These are phyloP conservation scores for Toxotes jaculatrix DNA, from an alignment of 2,113 vertebrate species.

Conservation along the genomic window DNA sequence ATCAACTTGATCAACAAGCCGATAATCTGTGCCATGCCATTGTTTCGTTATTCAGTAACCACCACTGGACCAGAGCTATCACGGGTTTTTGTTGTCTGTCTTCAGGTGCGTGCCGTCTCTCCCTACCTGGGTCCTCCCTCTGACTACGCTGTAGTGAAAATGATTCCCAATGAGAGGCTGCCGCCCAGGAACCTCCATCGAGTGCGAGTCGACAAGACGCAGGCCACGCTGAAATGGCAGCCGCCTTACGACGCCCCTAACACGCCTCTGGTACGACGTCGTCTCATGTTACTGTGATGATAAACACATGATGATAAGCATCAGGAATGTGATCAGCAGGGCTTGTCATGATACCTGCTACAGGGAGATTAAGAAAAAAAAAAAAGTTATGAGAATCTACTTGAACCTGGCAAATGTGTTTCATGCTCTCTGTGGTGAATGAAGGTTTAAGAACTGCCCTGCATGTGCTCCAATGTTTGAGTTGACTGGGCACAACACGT, in stretches of 20 bases:
- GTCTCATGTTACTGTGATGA: background rate
- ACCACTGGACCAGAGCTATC: background rate
- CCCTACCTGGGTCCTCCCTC: conserved; percentile 95
- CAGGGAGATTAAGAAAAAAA: background rate
- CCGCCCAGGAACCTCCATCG: conserved; percentile 94
- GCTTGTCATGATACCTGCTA: background rate
- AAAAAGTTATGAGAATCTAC: too few species aligned
- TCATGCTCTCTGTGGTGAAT: too few species aligned
- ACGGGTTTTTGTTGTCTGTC: background rate
- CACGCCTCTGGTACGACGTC: conserved; percentile 86
- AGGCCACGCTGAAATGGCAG: conserved; percentile 94
- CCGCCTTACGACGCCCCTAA: conserved; percentile 92
- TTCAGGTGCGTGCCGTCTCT: conserved; percentile 89
- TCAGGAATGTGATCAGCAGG: background rate
- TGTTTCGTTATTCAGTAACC: background rate
- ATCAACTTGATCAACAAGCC: too few species aligned
- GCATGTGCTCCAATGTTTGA: too few species aligned
- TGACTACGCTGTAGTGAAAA: conserved; percentile 90
- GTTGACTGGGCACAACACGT: too few species aligned
- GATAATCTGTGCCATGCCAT: background rate
- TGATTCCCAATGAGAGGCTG: conserved; percentile 96
- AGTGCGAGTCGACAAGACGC: conserved; percentile 87
- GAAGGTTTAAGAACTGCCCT: too few species aligned
- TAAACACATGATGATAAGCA: background rate
- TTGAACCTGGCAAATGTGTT: too few species aligned